Percentiles rank a stretch among this genome's conserved stretches.
These are phyloP conservation scores for Archips crataeganus DNA, from an alignment of 2,888 invertebrate genomes.

Conservation along the genomic window DNA sequence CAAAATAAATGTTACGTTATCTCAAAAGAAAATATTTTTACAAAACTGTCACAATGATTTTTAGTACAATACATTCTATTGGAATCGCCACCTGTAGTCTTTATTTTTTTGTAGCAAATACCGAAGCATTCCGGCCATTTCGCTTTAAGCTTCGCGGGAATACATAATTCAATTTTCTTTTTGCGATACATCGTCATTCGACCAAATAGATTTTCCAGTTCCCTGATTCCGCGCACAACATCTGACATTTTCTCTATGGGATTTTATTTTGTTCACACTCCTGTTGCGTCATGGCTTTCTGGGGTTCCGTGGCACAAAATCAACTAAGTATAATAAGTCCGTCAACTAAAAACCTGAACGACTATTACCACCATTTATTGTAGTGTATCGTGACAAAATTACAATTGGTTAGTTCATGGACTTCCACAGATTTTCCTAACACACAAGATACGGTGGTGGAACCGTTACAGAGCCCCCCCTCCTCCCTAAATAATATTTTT, in stretches of 20 bases:
- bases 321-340: no score
- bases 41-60: no score
- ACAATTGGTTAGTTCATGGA: no score
- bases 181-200: conserved; percentile 21
- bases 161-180: conserved; percentile 33
- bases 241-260: conserved; percentile 21
- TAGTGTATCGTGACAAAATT: no score
- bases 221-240: conserved; percentile 25
- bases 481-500: no score
- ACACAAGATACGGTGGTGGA: no score
- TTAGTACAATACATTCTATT: not conserved
- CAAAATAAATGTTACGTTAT: no score
- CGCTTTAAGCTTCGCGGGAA: conserved; percentile 2
- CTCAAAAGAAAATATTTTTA: no score
- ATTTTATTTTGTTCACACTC: conserved; percentile 11
- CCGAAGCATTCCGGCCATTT: conserved; percentile 16
- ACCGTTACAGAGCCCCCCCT: no score
- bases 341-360: no score
- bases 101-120: not conserved
- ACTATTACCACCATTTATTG: no score
- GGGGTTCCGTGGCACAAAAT: not conserved
- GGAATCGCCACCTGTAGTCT: not conserved
- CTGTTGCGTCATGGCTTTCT: not conserved
- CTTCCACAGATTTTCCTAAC: no score
- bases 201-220: conserved; percentile 37